Conservation (phyloP, 2,113 vertebrate species). For the Polyodon spathula region DNA sequence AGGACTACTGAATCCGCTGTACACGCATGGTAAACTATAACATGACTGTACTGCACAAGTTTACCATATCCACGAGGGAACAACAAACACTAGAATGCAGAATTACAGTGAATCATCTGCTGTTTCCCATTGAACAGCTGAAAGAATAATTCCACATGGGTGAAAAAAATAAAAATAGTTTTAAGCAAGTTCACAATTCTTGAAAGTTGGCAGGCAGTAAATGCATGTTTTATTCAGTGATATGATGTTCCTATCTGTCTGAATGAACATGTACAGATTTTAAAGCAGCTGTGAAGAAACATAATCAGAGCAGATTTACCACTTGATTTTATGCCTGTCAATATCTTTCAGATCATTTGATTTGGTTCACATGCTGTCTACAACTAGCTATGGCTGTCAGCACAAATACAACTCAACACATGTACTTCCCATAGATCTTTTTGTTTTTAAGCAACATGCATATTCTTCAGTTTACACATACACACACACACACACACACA, state of each 20-base stretch:
- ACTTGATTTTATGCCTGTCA: slow-evolving; percentile 4
- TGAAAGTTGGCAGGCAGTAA: background rate
- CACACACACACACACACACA: background rate
- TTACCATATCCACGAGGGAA: no score
- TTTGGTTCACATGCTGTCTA: slow-evolving; percentile 1
- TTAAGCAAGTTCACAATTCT: background rate
- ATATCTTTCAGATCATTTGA: slow-evolving; percentile 2
- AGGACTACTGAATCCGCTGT: no score
- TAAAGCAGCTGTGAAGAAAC: background rate
- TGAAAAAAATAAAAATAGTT: background rate
- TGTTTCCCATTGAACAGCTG: background rate
- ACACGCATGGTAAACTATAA: no score
- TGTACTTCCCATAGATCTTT: background rate
- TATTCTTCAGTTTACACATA: background rate
- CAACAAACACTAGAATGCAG: no score
- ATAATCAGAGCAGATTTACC: background rate
- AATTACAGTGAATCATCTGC: background rate
- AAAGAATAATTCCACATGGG: background rate
- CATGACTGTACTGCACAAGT: no score
- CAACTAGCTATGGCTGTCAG: slow-evolving; percentile 4
- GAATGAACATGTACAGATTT: background rate
- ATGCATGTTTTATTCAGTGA: background rate
- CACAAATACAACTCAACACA: background rate
- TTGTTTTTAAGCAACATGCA: background rate
- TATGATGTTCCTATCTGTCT: background rate